phyloP scores from a whole-genome alignment of 2,797 vertebrate species.

The Clamator glandarius region DNA sequence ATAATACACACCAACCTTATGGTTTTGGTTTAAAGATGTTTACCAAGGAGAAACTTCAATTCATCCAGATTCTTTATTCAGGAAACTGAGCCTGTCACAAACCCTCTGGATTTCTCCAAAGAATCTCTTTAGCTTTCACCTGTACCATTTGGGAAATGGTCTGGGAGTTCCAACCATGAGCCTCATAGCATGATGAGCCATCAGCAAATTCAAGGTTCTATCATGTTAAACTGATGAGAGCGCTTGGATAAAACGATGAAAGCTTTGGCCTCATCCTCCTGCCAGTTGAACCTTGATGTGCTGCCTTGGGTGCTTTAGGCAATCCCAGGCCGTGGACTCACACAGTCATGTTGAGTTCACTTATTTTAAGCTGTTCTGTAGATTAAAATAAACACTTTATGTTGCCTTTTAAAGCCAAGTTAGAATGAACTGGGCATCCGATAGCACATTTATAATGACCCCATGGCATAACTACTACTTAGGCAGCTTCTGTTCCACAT shows the following conservation, averaged over 20 bases:
- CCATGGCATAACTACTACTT: not conserved
- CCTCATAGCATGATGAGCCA: not conserved
- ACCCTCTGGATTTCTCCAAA: not conserved
- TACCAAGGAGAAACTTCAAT: not conserved
- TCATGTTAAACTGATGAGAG: not conserved
- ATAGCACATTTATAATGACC: not conserved
- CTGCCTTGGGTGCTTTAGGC: not conserved
- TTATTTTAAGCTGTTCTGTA: not conserved
- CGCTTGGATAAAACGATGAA: not conserved
- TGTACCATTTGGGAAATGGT: not conserved
- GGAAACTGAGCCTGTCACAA: not conserved
- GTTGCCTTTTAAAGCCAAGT: not conserved
- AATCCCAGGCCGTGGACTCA: not conserved
- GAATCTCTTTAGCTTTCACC: no score
- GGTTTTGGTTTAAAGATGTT: not conserved
- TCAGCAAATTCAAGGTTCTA: not conserved
- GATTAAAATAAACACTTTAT: not conserved
- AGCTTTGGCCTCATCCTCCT: not conserved
- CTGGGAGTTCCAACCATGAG: not conserved
- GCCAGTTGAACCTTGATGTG: not conserved
- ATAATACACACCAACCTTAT: not conserved
- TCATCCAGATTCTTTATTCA: not conserved
- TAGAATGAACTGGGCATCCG: not conserved
- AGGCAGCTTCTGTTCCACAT: not conserved
- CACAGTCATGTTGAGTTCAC: not conserved